phyloP scores from a whole-genome alignment of 2,888 invertebrate genomes.

The Stenodema calcarata region DNA sequence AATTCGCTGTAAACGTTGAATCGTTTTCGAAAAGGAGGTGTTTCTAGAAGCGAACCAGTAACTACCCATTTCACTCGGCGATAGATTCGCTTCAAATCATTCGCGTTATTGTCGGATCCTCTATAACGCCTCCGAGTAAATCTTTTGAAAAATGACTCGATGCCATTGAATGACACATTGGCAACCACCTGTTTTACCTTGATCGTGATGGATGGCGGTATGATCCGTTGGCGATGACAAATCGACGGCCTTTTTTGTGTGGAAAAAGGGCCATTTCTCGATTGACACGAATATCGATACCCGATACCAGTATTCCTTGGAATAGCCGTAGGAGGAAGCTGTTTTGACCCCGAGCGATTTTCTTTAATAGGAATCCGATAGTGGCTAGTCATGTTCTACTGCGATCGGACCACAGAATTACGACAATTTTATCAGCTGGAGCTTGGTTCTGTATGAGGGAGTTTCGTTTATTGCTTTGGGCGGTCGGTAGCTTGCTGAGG shows the following conservation, averaged over 20 bases:
- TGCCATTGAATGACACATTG: background rate
- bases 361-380: background rate
- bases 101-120: background rate
- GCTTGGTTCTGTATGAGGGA: too few relatives aligned
- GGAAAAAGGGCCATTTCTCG: background rate
- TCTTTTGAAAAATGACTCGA: background rate
- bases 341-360: background rate
- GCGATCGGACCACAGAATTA: too few relatives aligned
- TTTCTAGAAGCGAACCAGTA: too few relatives aligned
- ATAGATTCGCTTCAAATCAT: too few relatives aligned
- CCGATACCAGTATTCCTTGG: background rate
- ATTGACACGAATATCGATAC: background rate
- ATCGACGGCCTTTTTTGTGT: background rate
- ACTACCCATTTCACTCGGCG: too few relatives aligned
- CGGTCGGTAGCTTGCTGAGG: too few relatives aligned
- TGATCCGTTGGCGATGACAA: background rate
- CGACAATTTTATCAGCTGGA: too few relatives aligned
- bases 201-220: background rate
- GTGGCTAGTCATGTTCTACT: background rate
- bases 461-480: too few relatives aligned
- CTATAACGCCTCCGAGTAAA: background rate
- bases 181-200: constrained; percentile 9
- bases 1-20: too few relatives aligned
- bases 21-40: too few relatives aligned
- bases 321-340: background rate